Evolutionary conservation across 2,888 invertebrate genomes (phyloP).

Genomic region (Orgyia antiqua): DNA sequence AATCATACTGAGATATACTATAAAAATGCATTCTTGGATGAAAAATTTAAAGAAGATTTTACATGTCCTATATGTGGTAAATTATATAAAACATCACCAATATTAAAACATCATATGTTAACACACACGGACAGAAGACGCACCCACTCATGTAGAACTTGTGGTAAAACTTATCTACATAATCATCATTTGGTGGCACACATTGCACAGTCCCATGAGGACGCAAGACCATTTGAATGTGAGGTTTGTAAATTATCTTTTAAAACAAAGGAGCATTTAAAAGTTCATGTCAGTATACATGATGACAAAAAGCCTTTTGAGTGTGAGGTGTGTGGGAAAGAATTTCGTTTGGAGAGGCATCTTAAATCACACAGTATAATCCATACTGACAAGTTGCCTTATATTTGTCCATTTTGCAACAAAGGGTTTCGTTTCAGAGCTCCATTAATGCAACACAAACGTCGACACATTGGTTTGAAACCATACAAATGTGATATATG

Average conservation of each 20-base stretch:
- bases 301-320: conserved; percentile 39
- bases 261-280: conserved; percentile 35
- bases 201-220: conserved; percentile 44
- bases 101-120: conserved; percentile 70
- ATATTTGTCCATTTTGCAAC: conserved; percentile 82
- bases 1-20: conserved; percentile 37
- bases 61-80: conserved; percentile 51
- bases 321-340: conserved; percentile 45
- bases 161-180: conserved; percentile 48
- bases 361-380: conserved; percentile 82
- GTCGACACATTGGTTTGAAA: conserved; percentile 81
- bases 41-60: conserved; percentile 33
- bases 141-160: conserved; percentile 53
- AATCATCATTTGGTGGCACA: conserved; percentile 43
- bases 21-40: too few species aligned
- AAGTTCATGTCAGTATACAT: conserved; percentile 42
- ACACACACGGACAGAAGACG: conserved; percentile 69
- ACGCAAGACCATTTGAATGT: conserved; percentile 47
- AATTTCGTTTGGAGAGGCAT: conserved; percentile 39
- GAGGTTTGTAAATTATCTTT: conserved; percentile 53
- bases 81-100: conserved; percentile 37
- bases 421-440: conserved; percentile 84
- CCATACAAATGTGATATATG: conserved; percentile 84
- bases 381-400: conserved; percentile 85
- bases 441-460: conserved; percentile 80